Evolutionary conservation across 2,797 vertebrate species (phyloP), one percentile per base, ranked within the genome.

Genomic region (Sorex maritimensis): DNA sequence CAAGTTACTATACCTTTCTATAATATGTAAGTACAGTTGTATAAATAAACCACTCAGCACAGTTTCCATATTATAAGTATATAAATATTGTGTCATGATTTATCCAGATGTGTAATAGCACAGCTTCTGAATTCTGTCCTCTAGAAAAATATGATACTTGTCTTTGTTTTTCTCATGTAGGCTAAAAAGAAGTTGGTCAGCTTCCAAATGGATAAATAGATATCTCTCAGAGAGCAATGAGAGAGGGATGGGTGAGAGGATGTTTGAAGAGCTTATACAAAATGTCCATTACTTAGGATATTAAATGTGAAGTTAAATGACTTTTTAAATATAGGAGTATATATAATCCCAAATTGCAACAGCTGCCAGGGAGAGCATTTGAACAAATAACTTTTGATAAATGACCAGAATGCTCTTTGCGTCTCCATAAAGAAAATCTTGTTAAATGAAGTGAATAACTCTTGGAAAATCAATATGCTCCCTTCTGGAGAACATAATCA

Each of bases 351-450:
- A 75, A 83, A 67, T 78, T 63, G n/a, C 9, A 75, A 41, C 30
- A 55, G 34, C 79, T 82, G 44, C 44, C 49, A 77, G 26, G 1
- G 30, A 77, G 84, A 74, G 63, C 55, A 87, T 82, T 92, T 93
- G 67, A 94, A 81, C 68, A 86, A 75, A 28, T 88, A 82, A 52
- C 75, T 88, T 58, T 61, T 92, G 72, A 95, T 81, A 82, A 92
- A 90, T 81, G 79, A 81, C 6, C 65, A 75, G 89, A 85, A 89
- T 92, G 44, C 55, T 73, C 85, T 91, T 85, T 91, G 87, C 49
- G 8, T 94, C 92, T 90, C 94, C 46, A 82, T 88, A 94, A 93
- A 95, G 81, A 68, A 90, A 90, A 87, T 78, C 94, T 93, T 83
- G 58, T 86, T 91, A 90, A 94, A 44, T 63, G 73, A 94, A 92